Conservation (phyloP, 2,113 vertebrate species). For the Bostrychus sinensis region DNA sequence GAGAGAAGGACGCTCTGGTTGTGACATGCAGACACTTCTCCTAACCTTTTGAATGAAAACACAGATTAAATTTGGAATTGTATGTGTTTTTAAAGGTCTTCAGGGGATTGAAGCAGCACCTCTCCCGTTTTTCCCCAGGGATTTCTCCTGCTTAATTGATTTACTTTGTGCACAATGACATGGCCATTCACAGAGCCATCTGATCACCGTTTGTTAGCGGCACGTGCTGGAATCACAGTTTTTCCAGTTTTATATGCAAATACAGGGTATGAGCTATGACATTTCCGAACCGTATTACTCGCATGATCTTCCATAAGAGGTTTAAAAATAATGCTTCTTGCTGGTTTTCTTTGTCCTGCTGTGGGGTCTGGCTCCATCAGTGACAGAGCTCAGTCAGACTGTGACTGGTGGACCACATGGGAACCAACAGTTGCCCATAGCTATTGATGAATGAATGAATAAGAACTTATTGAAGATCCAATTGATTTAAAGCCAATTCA, state of each 20-base stretch:
- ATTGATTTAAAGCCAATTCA: constrained; percentile 66
- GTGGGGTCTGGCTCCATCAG: not conserved
- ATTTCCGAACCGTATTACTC: not conserved
- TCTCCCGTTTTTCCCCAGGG: constrained; percentile 39
- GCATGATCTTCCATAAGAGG: not conserved
- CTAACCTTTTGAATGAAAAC: constrained; percentile 44
- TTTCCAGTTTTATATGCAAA: constrained; percentile 3
- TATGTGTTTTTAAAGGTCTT: constrained; percentile 61
- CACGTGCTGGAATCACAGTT: constrained; percentile 24
- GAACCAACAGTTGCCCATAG: constrained; percentile 29
- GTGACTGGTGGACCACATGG: constrained; percentile 40
- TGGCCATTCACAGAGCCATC: constrained; percentile 52
- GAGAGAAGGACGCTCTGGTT: not conserved
- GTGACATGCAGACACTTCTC: not conserved
- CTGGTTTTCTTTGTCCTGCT: not conserved
- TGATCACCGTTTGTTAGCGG: constrained; percentile 36
- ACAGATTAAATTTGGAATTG: constrained; percentile 65
- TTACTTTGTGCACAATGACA: constrained; percentile 69
- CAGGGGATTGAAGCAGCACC: constrained; percentile 46
- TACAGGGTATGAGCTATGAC: constrained; percentile 39
- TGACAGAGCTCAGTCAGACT: constrained; percentile 1
- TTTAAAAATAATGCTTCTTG: not conserved
- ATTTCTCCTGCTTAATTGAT: constrained; percentile 71
- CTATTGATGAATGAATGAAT: constrained; percentile 70
- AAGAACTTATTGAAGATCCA: constrained; percentile 62